These are phyloP conservation scores for Catalaphyllia jardinei DNA, from an alignment of 64 coral and sea anemone genomes.

Conservation along the genomic window DNA sequence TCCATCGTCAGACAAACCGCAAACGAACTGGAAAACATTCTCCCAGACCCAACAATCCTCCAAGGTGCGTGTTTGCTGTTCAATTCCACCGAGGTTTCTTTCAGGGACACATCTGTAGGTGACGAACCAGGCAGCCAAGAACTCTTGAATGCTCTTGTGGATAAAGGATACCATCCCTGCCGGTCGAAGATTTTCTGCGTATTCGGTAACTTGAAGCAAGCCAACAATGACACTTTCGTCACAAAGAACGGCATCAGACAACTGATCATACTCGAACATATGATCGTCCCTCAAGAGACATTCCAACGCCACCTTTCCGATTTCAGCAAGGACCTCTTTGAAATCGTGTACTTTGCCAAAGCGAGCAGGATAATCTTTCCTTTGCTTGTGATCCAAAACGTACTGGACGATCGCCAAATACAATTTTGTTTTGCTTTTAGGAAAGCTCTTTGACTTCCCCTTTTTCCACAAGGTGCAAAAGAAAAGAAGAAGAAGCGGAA, in stretches of 20 bases:
- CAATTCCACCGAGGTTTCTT: background rate
- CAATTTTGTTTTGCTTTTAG: too few relatives aligned
- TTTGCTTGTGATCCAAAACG: background rate
- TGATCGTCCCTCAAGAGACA: too few relatives aligned
- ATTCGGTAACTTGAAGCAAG: background rate
- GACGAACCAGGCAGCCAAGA: background rate
- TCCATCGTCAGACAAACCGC: too few relatives aligned
- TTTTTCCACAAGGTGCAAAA: too few relatives aligned
- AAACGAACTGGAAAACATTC: too few relatives aligned
- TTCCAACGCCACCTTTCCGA: background rate
- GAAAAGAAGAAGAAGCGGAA: background rate
- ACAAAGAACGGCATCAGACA: background rate
- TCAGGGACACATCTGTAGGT: background rate
- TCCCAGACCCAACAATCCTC: background rate
- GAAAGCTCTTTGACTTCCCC: too few relatives aligned
- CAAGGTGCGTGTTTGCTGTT: background rate
- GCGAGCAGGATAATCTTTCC: background rate
- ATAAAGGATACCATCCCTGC: background rate
- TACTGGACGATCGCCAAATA: background rate
- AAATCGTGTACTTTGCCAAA: background rate
- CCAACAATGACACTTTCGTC: background rate
- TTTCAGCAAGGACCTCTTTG: background rate
- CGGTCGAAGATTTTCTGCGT: background rate
- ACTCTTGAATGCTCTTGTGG: too few relatives aligned
- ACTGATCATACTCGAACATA: too few relatives aligned